Evolutionary conservation across 2,113 vertebrate species (phyloP).

Genomic region (Cheilinus undulatus): DNA sequence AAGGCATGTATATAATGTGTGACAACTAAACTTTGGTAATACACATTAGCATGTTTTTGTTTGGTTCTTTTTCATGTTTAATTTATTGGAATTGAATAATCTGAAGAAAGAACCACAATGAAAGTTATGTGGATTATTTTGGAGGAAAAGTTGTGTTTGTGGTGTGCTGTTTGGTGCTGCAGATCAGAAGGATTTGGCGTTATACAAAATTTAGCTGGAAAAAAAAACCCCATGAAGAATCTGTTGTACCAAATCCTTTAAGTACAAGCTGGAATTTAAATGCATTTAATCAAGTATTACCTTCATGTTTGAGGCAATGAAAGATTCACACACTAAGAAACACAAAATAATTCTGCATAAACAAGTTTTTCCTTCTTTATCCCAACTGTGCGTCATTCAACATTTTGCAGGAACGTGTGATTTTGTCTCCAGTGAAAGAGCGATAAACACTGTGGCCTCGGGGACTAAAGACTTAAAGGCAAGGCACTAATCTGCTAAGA

Average conservation of each 20-base stretch:
- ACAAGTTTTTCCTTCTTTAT: slow-evolving; percentile 26
- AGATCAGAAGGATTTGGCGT: slow-evolving; percentile 43
- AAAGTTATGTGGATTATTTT: slow-evolving; percentile 43
- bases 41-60: slow-evolving; percentile 75
- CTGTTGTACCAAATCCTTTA: slow-evolving; percentile 18
- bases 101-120: slow-evolving; percentile 56
- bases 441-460: slow-evolving; percentile 48
- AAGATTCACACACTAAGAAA: slow-evolving; percentile 11
- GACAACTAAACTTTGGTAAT: slow-evolving; percentile 79
- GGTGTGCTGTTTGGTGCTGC: slow-evolving; percentile 26
- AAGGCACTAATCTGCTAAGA: slow-evolving; percentile 56
- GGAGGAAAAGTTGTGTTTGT: slow-evolving; percentile 47
- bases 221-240: background rate
- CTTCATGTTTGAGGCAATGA: background rate
- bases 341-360: slow-evolving; percentile 7
- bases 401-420: slow-evolving; percentile 35
- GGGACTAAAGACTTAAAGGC: slow-evolving; percentile 54
- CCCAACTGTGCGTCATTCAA: slow-evolving; percentile 12
- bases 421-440: slow-evolving; percentile 36
- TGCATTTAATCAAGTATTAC: slow-evolving; percentile 16
- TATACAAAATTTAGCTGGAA: slow-evolving; percentile 2
- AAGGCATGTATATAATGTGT: slow-evolving; percentile 86
- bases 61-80: slow-evolving; percentile 71
- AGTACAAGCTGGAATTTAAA: slow-evolving; percentile 13
- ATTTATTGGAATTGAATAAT: slow-evolving; percentile 69